These are phyloP conservation scores for Cephalopterus ornatus DNA, from an alignment of 2,113 vertebrate species.

Conservation along the genomic window DNA sequence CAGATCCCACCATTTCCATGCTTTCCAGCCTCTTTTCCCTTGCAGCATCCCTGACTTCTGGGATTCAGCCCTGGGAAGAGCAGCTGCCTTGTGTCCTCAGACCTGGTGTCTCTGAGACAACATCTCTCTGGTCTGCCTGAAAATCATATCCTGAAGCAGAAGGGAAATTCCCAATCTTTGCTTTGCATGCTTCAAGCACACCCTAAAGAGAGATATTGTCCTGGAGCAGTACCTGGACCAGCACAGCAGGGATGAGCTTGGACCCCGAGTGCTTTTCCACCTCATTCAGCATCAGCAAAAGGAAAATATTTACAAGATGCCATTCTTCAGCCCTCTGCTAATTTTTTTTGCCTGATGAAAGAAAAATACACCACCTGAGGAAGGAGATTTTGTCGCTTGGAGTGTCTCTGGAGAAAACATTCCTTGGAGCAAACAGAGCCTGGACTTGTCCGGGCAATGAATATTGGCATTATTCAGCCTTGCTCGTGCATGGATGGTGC, in stretches of 20 bases:
- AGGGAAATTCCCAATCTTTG: background rate
- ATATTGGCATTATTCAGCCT: constrained; percentile 12
- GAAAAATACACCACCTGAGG: background rate
- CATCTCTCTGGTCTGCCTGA: background rate
- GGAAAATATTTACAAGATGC: constrained; percentile 30
- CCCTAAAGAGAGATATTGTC: background rate
- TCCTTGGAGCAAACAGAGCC: constrained; percentile 34
- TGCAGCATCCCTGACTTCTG: background rate
- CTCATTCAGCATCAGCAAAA: background rate
- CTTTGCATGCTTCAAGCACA: background rate
- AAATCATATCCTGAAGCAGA: background rate
- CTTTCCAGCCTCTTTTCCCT: background rate
- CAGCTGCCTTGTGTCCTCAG: background rate
- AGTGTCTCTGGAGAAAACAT: background rate
- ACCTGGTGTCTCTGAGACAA: background rate
- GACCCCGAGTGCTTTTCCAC: background rate
- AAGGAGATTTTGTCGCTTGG: background rate
- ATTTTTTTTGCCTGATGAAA: constrained; percentile 47
- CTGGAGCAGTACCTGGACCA: accelerated
- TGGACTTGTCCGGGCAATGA: constrained; percentile 7
- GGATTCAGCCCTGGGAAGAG: background rate
- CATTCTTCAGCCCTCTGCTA: constrained; percentile 2
- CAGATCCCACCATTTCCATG: background rate
- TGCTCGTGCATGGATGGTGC: background rate
- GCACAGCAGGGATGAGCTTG: accelerated